Evolutionary conservation across 2,888 invertebrate genomes (phyloP).

Genomic region (Melanargia galathea): DNA sequence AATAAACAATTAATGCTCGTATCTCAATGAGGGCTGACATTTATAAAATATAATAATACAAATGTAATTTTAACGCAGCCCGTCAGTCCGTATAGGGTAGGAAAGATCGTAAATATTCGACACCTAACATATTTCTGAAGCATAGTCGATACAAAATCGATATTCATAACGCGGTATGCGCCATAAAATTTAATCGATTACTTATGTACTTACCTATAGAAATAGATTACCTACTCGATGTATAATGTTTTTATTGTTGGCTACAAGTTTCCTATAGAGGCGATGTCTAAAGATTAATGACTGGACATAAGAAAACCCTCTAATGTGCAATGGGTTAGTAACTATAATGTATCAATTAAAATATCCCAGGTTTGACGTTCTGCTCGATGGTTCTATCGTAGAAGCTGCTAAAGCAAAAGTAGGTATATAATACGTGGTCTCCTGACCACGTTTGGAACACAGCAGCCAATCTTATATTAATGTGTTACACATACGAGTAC

Average conservation of each 20-base stretch:
- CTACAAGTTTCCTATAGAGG: background rate
- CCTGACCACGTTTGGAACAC: no score
- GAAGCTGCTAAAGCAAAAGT: no score
- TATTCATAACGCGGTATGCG: constrained; percentile 18
- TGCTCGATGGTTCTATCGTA: no score
- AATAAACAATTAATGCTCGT: constrained; percentile 4
- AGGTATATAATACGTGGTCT: no score
- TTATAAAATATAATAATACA: constrained; percentile 11
- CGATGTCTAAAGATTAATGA: background rate
- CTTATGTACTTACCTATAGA: background rate
- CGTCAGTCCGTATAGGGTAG: constrained; percentile 16
- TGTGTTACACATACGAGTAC: no score
- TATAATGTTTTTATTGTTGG: constrained; percentile 13
- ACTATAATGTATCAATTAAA: no score
- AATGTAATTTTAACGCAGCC: constrained; percentile 14
- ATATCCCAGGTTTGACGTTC: no score
- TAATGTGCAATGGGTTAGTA: no score
- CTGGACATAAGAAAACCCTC: background rate
- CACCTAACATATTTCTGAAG: constrained; percentile 54
- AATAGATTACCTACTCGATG: constrained; percentile 1
- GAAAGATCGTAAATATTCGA: constrained; percentile 60
- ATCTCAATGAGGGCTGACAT: constrained; percentile 23
- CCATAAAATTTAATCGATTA: constrained; percentile 18
- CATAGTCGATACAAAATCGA: constrained; percentile 19
- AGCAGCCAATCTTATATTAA: no score